Evolutionary conservation across 2,113 vertebrate species (phyloP).

Genomic region (Microcebus murinus): DNA sequence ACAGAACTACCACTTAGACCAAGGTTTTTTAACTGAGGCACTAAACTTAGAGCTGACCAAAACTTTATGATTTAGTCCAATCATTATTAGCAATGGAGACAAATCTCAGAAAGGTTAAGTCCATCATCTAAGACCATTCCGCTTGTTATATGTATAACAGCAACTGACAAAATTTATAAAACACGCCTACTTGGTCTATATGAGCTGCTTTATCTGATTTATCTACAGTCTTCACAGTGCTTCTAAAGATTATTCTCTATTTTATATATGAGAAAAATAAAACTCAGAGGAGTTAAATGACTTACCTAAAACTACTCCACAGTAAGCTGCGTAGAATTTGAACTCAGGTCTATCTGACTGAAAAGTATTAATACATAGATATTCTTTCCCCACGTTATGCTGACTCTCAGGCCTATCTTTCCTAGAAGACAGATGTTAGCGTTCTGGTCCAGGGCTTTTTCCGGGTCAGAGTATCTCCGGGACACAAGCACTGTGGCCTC

Average conservation of each 20-base stretch:
- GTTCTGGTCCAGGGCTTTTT: not conserved
- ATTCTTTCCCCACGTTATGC: not conserved
- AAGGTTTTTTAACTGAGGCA: not conserved
- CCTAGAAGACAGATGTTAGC: not conserved
- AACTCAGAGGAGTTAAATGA: not conserved
- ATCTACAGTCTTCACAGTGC: not conserved
- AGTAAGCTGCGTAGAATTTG: not conserved
- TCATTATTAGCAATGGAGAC: not conserved
- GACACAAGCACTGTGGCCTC: accelerated
- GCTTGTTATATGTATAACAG: not conserved
- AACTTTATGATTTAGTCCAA: not conserved
- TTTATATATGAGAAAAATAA: not conserved
- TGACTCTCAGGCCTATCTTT: not conserved
- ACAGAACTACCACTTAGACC: not conserved
- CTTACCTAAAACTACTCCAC: not conserved
- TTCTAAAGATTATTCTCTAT: not conserved
- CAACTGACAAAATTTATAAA: not conserved
- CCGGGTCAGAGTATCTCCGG: not conserved
- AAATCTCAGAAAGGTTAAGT: not conserved
- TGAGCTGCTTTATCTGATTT: not conserved
- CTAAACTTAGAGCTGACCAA: not conserved
- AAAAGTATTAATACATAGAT: not conserved
- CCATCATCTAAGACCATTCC: not conserved
- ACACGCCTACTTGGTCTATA: not conserved
- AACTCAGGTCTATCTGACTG: not conserved